Evolutionary conservation across 2,888 invertebrate genomes (phyloP).

Genomic region (Chrysopilus asiliformis): DNA sequence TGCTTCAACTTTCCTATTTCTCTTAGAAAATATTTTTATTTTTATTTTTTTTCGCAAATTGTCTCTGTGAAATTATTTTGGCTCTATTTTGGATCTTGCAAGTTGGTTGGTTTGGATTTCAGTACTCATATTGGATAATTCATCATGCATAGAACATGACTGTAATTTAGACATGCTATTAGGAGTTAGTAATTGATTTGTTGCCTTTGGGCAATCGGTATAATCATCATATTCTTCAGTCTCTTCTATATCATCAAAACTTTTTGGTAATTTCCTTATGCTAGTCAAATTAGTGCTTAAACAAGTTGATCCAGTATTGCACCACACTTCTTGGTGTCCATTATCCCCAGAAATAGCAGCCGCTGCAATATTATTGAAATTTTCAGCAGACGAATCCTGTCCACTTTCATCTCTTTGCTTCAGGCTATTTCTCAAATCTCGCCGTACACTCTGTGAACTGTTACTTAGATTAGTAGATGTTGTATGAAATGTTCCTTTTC

Average conservation of each 20-base stretch:
- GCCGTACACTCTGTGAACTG: slow-evolving; percentile 15
- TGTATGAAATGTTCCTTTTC: slow-evolving; percentile 22
- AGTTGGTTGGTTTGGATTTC: no score
- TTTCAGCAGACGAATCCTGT: no score
- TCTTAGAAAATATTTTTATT: no score
- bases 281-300: neutral
- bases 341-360: neutral
- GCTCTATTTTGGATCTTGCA: no score
- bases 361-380: no score
- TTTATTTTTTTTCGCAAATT: no score
- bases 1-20: no score
- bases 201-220: slow-evolving; percentile 5
- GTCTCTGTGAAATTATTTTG: no score
- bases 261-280: slow-evolving; percentile 9
- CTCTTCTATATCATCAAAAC: slow-evolving; percentile 11
- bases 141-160: no score
- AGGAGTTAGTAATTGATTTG: slow-evolving; percentile 6
- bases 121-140: no score
- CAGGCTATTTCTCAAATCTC: slow-evolving; percentile 12
- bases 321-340: neutral
- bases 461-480: slow-evolving; percentile 22
- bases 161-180: no score
- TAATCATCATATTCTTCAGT: slow-evolving; percentile 9
- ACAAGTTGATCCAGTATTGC: neutral
- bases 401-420: neutral